These are phyloP conservation scores for Cheilosia pagana DNA, from an alignment of 2,888 invertebrate species.

Conservation along the genomic window DNA sequence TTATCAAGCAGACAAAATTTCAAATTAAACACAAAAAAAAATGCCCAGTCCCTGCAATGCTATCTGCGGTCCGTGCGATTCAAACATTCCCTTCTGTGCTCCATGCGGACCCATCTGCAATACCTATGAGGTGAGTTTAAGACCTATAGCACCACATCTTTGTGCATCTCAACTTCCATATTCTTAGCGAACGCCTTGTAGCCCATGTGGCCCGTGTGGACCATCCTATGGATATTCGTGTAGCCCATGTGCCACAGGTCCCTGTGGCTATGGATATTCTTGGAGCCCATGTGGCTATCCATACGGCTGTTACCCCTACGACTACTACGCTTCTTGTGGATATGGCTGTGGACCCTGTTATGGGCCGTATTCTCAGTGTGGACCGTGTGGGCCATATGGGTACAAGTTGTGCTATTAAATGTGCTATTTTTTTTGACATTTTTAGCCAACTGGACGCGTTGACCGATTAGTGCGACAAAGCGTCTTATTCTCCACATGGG, in stretches of 20 bases:
- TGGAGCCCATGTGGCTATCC: constrained; percentile 21
- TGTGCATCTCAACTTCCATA: background rate
- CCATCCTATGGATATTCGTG: background rate
- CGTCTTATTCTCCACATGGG: constrained; percentile 2
- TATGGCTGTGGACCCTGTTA: constrained; percentile 76
- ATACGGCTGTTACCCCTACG: background rate
- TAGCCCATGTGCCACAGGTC: background rate
- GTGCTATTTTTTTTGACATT: background rate
- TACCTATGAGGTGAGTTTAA: constrained; percentile 13
- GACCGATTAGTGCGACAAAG: constrained; percentile 1
- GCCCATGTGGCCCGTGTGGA: constrained; percentile 10
- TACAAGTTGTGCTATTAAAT: constrained; percentile 7
- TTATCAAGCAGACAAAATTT: constrained; percentile 4
- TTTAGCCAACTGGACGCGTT: constrained; percentile 6
- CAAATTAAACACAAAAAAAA: constrained; percentile 1
- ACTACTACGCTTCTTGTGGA: constrained; percentile 76
- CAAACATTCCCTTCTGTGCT: constrained; percentile 12
- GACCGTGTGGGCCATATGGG: constrained; percentile 17
- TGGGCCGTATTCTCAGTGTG: constrained; percentile 34
- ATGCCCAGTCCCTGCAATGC: constrained; percentile 11
- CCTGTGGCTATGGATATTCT: constrained; percentile 5
- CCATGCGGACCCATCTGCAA: constrained; percentile 4
- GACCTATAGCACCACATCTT: background rate
- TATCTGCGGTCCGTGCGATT: constrained; percentile 12
- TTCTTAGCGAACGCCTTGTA: constrained; percentile 1